Percentiles rank a stretch among this genome's conserved stretches.
phyloP scores from a whole-genome alignment of 2,888 invertebrate species.

The Ichneumoninae sp. region DNA sequence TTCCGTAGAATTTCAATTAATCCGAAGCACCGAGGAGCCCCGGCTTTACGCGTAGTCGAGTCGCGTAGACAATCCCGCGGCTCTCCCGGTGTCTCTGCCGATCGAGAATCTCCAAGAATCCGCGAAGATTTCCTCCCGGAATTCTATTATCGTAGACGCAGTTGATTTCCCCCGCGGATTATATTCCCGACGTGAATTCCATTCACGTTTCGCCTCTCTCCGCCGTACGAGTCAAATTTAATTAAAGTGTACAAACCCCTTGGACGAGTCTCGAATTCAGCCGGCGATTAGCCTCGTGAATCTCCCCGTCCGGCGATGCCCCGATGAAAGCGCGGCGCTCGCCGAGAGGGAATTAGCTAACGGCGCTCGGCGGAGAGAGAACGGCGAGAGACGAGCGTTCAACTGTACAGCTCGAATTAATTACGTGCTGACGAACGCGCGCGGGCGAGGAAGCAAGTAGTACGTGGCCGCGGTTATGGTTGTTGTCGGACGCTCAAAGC shows the following conservation, averaged over 20 bases:
- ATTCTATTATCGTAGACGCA: constrained; percentile 18
- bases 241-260: constrained; percentile 22
- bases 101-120: constrained; percentile 23
- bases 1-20: background rate
- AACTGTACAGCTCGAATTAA: constrained; percentile 24
- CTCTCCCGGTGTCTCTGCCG: constrained; percentile 12
- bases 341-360: constrained; percentile 34
- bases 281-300: constrained; percentile 18
- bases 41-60: background rate
- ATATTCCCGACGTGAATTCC: background rate
- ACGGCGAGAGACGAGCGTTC: constrained; percentile 9
- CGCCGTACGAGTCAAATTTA: constrained; percentile 25
- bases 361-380: background rate
- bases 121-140: constrained; percentile 27
- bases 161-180: constrained; percentile 22
- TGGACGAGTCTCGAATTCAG: constrained; percentile 18
- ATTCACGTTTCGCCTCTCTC: background rate
- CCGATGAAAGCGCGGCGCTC: constrained; percentile 25
- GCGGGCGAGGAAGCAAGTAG: constrained; percentile 9
- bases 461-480: constrained; percentile 31
- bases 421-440: constrained; percentile 30
- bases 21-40: background rate
- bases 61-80: constrained; percentile 14
- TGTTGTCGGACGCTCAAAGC: background rate
- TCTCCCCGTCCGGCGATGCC: constrained; percentile 19